These are phyloP conservation scores for Cloeon dipterum DNA, from an alignment of 2,888 invertebrate species.

Conservation along the genomic window DNA sequence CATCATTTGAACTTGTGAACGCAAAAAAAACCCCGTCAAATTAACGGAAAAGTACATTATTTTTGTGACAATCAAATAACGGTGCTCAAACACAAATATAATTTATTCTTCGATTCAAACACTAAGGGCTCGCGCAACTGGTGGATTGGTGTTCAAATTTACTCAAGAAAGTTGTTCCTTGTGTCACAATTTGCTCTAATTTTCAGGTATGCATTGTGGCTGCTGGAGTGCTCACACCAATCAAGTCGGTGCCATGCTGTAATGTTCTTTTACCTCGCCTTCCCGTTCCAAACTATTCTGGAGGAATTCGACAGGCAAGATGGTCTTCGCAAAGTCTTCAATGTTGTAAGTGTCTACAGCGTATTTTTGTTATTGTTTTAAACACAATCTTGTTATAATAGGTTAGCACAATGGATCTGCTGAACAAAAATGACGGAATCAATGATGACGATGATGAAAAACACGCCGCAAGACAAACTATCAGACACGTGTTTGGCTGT, in stretches of 20 bases:
- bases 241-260: constrained; percentile 95
- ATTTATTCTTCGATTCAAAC: too few relatives aligned
- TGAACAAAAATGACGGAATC: constrained; percentile 44
- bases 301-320: constrained; percentile 90
- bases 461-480: constrained; percentile 72
- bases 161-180: neutral
- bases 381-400: too few relatives aligned
- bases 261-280: constrained; percentile 91
- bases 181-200: neutral
- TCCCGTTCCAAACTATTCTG: constrained; percentile 78
- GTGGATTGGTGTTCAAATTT: neutral
- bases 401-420: constrained; percentile 68
- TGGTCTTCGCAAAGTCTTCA: constrained; percentile 79
- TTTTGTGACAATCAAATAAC: too few relatives aligned
- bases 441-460: constrained; percentile 64
- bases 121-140: too few relatives aligned
- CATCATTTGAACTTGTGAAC: too few relatives aligned
- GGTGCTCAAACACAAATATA: too few relatives aligned
- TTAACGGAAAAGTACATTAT: too few relatives aligned
- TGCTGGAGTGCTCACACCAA: constrained; percentile 88
- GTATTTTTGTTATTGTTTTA: too few relatives aligned
- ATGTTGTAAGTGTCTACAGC: constrained; percentile 44
- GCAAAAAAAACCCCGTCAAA: too few relatives aligned
- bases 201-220: constrained; percentile 71
- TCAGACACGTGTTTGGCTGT: constrained; percentile 74